Evolutionary conservation across 2,888 invertebrate species (phyloP).

Genomic region (Epinotia bilunana): DNA sequence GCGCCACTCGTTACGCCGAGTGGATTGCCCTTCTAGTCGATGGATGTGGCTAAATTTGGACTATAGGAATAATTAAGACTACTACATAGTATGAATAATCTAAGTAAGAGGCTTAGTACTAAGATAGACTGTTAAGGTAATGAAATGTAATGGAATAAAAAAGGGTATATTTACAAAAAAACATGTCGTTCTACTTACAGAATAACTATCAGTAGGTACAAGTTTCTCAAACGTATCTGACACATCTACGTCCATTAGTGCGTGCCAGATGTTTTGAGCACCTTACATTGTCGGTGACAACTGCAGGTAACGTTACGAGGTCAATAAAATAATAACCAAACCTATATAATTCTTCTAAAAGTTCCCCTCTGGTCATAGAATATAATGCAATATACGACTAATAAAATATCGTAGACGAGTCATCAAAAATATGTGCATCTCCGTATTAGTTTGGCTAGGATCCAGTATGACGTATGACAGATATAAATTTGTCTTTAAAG

Average conservation of each 20-base stretch:
- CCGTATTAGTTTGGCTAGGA: conserved; percentile 33
- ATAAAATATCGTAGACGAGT: not conserved
- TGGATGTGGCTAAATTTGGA: conserved; percentile 9
- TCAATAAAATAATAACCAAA: too few species aligned
- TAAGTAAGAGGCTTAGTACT: not conserved
- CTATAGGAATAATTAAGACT: conserved; percentile 11
- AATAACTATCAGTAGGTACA: too few species aligned
- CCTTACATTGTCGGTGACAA: too few species aligned
- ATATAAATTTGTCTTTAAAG: conserved; percentile 39
- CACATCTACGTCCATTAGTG: too few species aligned
- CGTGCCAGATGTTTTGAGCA: too few species aligned
- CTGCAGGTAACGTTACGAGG: too few species aligned
- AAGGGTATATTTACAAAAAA: too few species aligned
- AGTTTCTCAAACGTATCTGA: too few species aligned
- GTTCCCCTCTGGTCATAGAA: not conserved
- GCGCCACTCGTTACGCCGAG: conserved; percentile 26
- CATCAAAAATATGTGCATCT: conserved; percentile 10
- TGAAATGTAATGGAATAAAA: too few species aligned
- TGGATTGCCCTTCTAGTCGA: conserved; percentile 18
- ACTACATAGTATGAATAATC: not conserved
- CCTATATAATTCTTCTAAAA: not conserved
- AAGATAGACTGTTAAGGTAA: too few species aligned
- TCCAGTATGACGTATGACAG: conserved; percentile 39
- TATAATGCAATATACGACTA: not conserved
- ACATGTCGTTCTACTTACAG: too few species aligned